Base-by-base conservation (phyloP, 2,888 invertebrate genomes). In the Brachypterus glaber region DNA sequence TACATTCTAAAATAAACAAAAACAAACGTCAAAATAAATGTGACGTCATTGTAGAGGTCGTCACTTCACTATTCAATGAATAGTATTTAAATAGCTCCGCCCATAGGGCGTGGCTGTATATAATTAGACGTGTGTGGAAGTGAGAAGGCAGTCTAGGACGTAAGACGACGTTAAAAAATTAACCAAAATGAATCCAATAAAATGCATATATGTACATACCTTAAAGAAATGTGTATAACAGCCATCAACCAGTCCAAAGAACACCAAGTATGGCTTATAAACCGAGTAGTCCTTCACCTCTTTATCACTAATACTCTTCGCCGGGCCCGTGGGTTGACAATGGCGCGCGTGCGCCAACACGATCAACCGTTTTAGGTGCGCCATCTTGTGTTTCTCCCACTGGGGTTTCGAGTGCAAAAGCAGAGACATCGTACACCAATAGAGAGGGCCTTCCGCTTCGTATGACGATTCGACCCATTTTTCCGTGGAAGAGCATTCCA, bases 361-460 rank as follows among this genome's bases (percentile, higher is more conserved):
- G 32, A 96, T 58, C 29, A 91, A 66, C 21, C 92, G 77, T 50
- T 79, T 77, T 30, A 96, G 64, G 67, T 86, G 83, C 5, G 76
- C 71, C 44, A 86, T 45, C 44, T 79, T 76, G 36, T 78, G 69
- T 7, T 76, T 68, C 41, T 76, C 73, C 93, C 95, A 96, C 53
- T 81, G 78, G 33, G 73, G 72, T 4, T 79, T 81, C 14, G 87
- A 78, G 56, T 85, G 79, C 27, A 96, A 68, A 39, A 90, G 75
- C 26, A 92, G 66, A 35, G 85, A 81, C 59, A 95, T 74, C 3
- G 84, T 80, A 37, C 80, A 68, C 76, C 83, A 89, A 67, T 90
- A 96, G n/a, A 89, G 73, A 3, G 92, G 85, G 0, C 93, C 89
- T 55, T 96, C 96, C 0, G 89, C 82, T 58, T 92, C 92, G 64